A percentile compares a stretch with the other conserved stretches of the same genome.
phyloP scores from a whole-genome alignment of 2,113 vertebrate species.

The Chrysemys picta region DNA sequence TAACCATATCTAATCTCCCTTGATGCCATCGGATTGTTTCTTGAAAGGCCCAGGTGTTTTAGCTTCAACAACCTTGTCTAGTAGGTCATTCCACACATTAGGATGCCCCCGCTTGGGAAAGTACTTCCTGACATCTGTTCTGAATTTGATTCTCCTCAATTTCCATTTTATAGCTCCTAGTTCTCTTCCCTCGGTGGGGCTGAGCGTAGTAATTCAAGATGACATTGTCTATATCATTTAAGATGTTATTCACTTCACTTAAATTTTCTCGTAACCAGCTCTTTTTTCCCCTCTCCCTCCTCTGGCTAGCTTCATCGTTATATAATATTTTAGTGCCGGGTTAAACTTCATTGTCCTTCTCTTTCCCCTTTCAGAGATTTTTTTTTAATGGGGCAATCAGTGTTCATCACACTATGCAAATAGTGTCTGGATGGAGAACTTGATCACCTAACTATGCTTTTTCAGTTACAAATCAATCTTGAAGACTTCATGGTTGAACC shows the following conservation, averaged over 20 bases:
- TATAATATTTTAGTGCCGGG: neutral
- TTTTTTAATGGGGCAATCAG: neutral
- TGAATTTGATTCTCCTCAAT: conserved; percentile 25
- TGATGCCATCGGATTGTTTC: neutral
- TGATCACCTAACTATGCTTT: neutral
- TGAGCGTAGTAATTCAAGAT: conserved; percentile 29
- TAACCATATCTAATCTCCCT: neutral
- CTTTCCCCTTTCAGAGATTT: neutral
- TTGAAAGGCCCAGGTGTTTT: neutral
- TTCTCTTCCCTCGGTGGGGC: conserved; percentile 1
- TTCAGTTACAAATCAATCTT: neutral
- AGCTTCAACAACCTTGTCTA: neutral
- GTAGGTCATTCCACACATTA: neutral
- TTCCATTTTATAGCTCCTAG: conserved; percentile 49
- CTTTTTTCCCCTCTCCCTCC: conserved; percentile 12
- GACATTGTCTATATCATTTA: neutral
- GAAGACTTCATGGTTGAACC: neutral
- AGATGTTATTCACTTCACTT: neutral
- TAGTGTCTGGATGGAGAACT: neutral
- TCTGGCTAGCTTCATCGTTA: neutral
- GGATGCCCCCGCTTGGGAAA: conserved; percentile 15
- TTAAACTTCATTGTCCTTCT: conserved; percentile 35
- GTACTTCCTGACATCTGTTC: conserved; percentile 59
- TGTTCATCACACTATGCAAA: conserved; percentile 25
- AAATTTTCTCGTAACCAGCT: conserved; percentile 19